Conservation (phyloP, 2,113 vertebrate genomes). For the Ranitomeya imitator region DNA sequence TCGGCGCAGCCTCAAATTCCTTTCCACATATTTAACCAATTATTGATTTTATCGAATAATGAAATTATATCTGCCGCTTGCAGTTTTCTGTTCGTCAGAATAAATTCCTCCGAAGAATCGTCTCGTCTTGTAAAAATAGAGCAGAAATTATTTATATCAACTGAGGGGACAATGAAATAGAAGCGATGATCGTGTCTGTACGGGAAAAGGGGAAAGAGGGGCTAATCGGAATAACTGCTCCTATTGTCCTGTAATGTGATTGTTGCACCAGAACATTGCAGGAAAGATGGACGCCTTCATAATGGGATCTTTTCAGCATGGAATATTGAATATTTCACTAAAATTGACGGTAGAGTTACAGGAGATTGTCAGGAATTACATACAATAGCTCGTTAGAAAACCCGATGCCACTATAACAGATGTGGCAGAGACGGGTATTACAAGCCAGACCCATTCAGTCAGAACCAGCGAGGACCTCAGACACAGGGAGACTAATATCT, state of each 20-base stretch:
- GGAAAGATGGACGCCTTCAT: not conserved
- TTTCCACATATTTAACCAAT: slow-evolving; percentile 44
- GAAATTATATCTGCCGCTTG: slow-evolving; percentile 30
- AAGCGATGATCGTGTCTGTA: not conserved
- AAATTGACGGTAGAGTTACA: no score
- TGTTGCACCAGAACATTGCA: not conserved
- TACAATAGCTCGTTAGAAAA: no score
- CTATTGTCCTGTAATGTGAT: slow-evolving; percentile 1
- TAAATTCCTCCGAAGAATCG: slow-evolving; percentile 32
- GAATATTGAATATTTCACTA: not conserved
- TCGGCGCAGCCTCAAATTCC: not conserved
- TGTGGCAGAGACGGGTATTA: no score
- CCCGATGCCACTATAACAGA: no score
- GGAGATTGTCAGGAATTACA: no score
- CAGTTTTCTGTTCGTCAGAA: slow-evolving; percentile 14
- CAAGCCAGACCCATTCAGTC: no score
- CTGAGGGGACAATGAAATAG: not conserved
- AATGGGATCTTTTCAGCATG: not conserved
- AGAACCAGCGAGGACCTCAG: no score
- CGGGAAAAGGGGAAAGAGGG: not conserved
- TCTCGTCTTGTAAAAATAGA: slow-evolving; percentile 7
- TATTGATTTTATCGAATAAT: slow-evolving; percentile 46
- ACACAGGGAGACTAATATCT: no score
- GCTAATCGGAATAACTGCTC: not conserved
- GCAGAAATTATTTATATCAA: slow-evolving; percentile 2